Evolutionary conservation across 30 jellyfish, hydroid and myxozoan genomes (phyloP), one percentile per base, ranked within the genome.

Genomic region (Chrysaora quinquecirrha): DNA sequence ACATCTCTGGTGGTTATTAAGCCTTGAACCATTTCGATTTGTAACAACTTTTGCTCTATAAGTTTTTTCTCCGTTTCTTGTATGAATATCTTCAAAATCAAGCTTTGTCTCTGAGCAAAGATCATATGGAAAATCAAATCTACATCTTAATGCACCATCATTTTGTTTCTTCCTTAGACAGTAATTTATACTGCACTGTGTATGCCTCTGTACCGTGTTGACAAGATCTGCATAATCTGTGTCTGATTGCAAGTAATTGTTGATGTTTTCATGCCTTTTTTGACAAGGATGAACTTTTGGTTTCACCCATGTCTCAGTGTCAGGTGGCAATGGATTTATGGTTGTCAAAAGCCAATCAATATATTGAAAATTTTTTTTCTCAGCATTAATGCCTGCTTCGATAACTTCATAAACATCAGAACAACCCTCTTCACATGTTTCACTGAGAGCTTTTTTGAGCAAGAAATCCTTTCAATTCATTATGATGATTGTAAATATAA

Each of bases 251-350:
- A 3, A 70, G 7, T 38, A 43, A 2, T 31, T 3, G n/a, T 6
- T 27, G 1, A 38, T 25, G 29, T 46, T n/a, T 11, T 73, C 54
- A 3, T 33, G 20, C 11, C 23, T 23, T 46, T 28, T 48, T 31
- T 73, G 60, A 73, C 78, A 73, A 38, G 86, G 86, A 48, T 73
- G 86, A 18, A 73, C 31, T 4, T 48, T 49, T 38, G 86, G 86
- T 73, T 47, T 73, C 6, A 38, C 82, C 78, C 81, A 73, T 28
- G 23, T 71, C 2, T 73, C 86, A 52, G 68, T 10, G 22, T 76
- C 88, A 25, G 83, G 83, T 1, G 84, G 82, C n/a, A 30, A 35
- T 76, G 88, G 88, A 28, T 76, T 76, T 4, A 21, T 18, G 3
- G 84, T 30, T 11, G 84, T 23, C 3, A 76, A 28, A 2, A 76